Evolutionary conservation across 2,113 vertebrate genomes (phyloP).

Genomic region (Istiophorus platypterus): DNA sequence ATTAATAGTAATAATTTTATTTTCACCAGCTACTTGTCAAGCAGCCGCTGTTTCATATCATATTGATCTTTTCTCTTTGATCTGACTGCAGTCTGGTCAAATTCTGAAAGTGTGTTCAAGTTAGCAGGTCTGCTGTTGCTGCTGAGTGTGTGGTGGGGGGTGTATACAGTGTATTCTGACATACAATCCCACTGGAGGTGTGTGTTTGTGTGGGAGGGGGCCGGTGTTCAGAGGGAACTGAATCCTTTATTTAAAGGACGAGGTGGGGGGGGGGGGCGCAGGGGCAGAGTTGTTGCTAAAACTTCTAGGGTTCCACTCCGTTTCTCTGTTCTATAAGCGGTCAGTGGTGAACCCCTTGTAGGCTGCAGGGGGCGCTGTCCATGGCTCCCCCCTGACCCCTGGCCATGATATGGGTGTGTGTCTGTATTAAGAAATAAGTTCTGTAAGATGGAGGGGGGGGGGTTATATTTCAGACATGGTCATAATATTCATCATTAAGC

Average conservation of each 20-base stretch:
- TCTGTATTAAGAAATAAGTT: not conserved
- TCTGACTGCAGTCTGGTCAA: not conserved
- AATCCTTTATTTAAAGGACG: constrained; percentile 19
- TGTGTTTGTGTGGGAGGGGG: constrained; percentile 53
- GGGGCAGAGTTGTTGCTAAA: constrained; percentile 7
- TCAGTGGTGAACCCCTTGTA: not conserved
- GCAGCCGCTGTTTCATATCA: too few species aligned
- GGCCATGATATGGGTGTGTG: not conserved
- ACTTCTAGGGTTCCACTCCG: constrained; percentile 44
- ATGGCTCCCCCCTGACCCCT: constrained; percentile 23
- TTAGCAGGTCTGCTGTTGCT: not conserved
- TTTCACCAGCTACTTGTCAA: not conserved
- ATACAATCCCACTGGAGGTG: constrained; percentile 42
- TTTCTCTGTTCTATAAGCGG: not conserved
- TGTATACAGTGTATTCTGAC: constrained; percentile 2
- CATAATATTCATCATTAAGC: constrained; percentile 32
- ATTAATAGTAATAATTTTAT: not conserved
- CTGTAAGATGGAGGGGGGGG: not conserved
- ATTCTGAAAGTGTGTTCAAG: not conserved
- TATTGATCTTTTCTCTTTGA: not conserved
- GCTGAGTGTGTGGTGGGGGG: not conserved
- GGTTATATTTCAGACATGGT: constrained; percentile 6
- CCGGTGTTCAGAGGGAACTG: constrained; percentile 28
- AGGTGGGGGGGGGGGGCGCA: not conserved
- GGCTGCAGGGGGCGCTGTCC: constrained; percentile 29